A percentile compares a stretch with the other conserved stretches of the same genome.
Evolutionary conservation across 2,113 vertebrate genomes (phyloP).

Genomic region (Furnarius figulus): DNA sequence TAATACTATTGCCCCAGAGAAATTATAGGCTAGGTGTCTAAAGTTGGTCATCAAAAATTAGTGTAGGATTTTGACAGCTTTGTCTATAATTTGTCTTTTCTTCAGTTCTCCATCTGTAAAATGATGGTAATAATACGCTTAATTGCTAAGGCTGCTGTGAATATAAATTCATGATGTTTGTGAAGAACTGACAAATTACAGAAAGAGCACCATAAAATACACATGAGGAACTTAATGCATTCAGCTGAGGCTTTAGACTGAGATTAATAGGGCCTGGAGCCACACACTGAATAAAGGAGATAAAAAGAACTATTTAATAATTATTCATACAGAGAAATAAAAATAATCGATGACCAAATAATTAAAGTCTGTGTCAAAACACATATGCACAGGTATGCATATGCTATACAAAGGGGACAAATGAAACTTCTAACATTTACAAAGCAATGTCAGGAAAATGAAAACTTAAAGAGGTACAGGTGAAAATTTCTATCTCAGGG

Average conservation of each 20-base stretch:
- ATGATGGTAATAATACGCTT: constrained; percentile 42
- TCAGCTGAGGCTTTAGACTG: constrained; percentile 17
- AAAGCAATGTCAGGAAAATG: background rate
- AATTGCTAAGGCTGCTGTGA: constrained; percentile 45
- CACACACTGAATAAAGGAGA: background rate
- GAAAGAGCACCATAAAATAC: constrained; percentile 39
- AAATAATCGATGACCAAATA: constrained; percentile 24
- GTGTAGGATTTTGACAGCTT: constrained; percentile 34
- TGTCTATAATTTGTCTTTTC: constrained; percentile 44
- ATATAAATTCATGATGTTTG: constrained; percentile 48
- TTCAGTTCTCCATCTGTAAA: constrained; percentile 47
- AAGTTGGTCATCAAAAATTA: constrained; percentile 56
- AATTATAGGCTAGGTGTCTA: constrained; percentile 49
- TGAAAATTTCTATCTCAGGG: background rate
- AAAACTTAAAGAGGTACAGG: background rate
- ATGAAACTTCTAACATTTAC: background rate
- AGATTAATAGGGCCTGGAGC: constrained; percentile 19
- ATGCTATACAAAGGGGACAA: background rate
- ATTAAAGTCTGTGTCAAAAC: background rate
- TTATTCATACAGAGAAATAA: constrained; percentile 28
- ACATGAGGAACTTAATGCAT: constrained; percentile 15
- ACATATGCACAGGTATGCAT: background rate
- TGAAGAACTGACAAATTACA: constrained; percentile 44
- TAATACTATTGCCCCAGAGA: constrained; percentile 7
- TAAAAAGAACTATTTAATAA: constrained; percentile 48